Percentiles rank a stretch among this genome's conserved stretches.
Conservation (phyloP, 2,113 vertebrate genomes). For the Uropsilus gracilis region DNA sequence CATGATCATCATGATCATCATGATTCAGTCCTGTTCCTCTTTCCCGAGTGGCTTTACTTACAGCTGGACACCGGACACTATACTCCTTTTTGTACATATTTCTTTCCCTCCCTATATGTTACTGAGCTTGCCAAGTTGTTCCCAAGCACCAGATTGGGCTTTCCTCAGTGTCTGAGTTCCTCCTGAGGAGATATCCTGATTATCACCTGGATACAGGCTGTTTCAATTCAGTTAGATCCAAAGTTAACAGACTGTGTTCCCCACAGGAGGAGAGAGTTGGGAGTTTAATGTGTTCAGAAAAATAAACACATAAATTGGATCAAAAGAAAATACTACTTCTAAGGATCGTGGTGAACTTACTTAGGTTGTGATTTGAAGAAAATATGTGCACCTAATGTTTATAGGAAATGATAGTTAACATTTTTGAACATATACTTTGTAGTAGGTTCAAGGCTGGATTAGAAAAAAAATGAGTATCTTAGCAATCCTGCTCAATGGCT, state of each 20-base stretch:
- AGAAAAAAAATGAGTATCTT: conserved; percentile 6
- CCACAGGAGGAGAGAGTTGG: conserved; percentile 55
- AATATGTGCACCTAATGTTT: neutral
- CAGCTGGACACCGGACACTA: no score
- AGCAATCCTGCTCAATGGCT: neutral
- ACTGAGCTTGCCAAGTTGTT: conserved; percentile 52
- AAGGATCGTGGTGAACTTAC: conserved; percentile 13
- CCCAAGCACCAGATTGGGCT: conserved; percentile 71
- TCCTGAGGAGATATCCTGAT: conserved; percentile 71
- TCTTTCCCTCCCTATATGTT: neutral
- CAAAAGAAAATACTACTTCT: conserved; percentile 24
- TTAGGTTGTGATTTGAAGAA: conserved; percentile 55
- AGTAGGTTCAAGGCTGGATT: neutral
- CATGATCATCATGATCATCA: neutral
- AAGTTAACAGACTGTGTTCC: conserved; percentile 66
- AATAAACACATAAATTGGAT: conserved; percentile 10
- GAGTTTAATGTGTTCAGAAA: conserved; percentile 43
- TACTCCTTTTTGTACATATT: neutral
- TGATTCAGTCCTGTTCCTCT: neutral
- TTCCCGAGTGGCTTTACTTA: neutral
- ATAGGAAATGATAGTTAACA: conserved; percentile 29
- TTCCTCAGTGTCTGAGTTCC: conserved; percentile 69
- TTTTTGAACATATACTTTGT: conserved; percentile 20
- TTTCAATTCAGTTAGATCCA: conserved; percentile 62
- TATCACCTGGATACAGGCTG: conserved; percentile 64